Evolutionary conservation across 2,888 invertebrate species (phyloP), one percentile per base, ranked within the genome.

Genomic region (Catocala sponsa): DNA sequence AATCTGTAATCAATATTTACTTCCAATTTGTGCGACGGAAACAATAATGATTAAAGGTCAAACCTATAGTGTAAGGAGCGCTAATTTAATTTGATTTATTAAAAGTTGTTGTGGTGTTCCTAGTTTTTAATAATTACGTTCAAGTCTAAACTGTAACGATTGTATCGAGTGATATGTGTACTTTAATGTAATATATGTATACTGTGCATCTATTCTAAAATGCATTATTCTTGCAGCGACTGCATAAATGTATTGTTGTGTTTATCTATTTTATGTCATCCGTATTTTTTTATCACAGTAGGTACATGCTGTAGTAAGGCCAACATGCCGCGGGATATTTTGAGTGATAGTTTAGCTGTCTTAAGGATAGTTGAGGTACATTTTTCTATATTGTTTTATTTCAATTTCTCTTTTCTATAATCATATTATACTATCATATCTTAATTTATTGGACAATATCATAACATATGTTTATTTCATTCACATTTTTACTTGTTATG

Each of bases 281-380:
- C 55, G 11, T 48, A 13, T 55, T 61, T 56, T 59, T 66, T 68
- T 74, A 54, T 66, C 49, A 41, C 70, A 74, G 75, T 70, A 72
- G 75, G 65, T 76, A 68, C 62, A 68, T 74, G 74, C 75, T 65
- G 69, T 65, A 68, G 59, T 65, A 55, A 70, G 65, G 65, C 52
- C 72, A 82, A 55, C 73, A 96, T 97, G 95, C 96, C 96, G 74
- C 95, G 96, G 81, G 96, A 97, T 92, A 95, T 96, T 81, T 95
- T 96, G 75, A 95, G 95, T 84, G 96, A 96, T 82, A 96, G 96
- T 87, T 91, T 96, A 79, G 95, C 96, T 74, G 95, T 95, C 72
- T 90, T 96, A 72, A 94, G 95, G 81, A 95, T 96, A 83, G 91
- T 95, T 63, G 95, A 96, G 94, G 96, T 96, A 86, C 58, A 50